Base-by-base conservation (phyloP, 2,888 invertebrate genomes). In the Strigamia crassipes region DNA sequence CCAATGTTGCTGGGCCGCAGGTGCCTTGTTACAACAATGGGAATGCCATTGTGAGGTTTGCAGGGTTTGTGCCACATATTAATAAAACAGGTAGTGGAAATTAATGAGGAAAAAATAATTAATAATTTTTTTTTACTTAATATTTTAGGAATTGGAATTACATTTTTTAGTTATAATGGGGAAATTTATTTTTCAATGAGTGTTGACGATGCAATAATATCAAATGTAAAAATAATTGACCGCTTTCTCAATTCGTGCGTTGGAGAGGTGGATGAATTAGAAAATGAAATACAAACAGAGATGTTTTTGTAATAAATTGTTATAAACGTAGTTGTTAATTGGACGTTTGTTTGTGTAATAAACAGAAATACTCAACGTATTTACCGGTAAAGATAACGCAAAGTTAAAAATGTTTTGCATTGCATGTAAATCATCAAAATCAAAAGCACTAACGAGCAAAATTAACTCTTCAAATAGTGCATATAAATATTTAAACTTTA, bases 91-190 rank as follows among this genome's bases (percentile, higher is more conserved):
- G 56, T 56, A 46, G 9, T 46, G 4, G 9, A 1, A 12, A 12
- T 46, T 46, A 46, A 46, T 6, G 56, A 3, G 27, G 27, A 27
- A 27, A 2, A 27, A 27, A 27, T 56, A 56, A 56, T 56, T 56
- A 21, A 15, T 46, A 46, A 46, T 46, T n/a, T n/a, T 56, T 56
- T 56, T 27, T 27, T 27, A 2, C 3, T 27, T 15, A 51, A 6
- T 51, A 51, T 51, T 51, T n/a, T n/a, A 56, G 56, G 56, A 18
- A 56, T 56, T 56, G 56, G 56, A n/a, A 56, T 56, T 56, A 18
- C 56, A 5, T 56, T 56, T 18, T n/a, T 56, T 18, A 56, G 56
- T 18, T 56, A 18, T 56, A 56, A 56, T 56, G 56, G 56, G n/a
- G 0, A 18, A 1, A 18, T 56, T 9, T 56, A 56, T 18, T 56